phyloP scores from a whole-genome alignment of 1,140 invertebrate genomes.

The Trigoniulus corallinus region DNA sequence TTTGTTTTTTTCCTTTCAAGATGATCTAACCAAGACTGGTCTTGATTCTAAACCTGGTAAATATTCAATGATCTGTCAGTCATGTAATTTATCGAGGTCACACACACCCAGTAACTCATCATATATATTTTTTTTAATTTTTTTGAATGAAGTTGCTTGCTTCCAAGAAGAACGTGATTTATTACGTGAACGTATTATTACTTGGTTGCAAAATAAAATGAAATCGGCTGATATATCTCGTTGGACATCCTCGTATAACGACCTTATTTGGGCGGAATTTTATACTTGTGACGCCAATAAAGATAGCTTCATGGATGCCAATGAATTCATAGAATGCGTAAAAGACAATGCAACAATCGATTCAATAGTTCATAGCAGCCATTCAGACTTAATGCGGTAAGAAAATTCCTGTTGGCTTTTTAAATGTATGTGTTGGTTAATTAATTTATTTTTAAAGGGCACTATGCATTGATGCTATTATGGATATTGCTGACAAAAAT shows the following conservation, averaged over 20 bases:
- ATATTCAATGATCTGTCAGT: too few species aligned
- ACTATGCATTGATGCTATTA: slow-evolving; percentile 19
- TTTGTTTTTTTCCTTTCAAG: too few species aligned
- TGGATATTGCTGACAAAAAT: slow-evolving; percentile 18
- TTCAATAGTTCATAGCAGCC: not conserved
- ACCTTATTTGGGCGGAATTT: slow-evolving; percentile 16
- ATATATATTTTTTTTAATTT: too few species aligned
- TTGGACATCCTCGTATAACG: slow-evolving; percentile 14
- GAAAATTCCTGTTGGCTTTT: too few species aligned
- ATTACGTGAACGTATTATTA: slow-evolving; percentile 13
- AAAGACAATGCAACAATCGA: not conserved
- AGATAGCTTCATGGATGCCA: slow-evolving; percentile 16
- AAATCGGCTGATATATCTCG: slow-evolving; percentile 13
- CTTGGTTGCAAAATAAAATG: slow-evolving; percentile 14
- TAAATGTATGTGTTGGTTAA: too few species aligned
- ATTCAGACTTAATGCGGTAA: too few species aligned
- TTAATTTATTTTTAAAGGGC: slow-evolving; percentile 13
- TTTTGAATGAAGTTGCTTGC: too few species aligned
- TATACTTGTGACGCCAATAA: slow-evolving; percentile 17
- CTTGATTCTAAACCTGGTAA: too few species aligned
- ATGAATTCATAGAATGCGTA: slow-evolving; percentile 17
- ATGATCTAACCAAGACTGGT: too few species aligned
- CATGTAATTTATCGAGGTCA: too few species aligned
- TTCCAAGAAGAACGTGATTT: slow-evolving; percentile 17
- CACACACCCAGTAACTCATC: too few species aligned